Evolutionary conservation across 2,888 invertebrate genomes (phyloP).

Genomic region (Scelioninae gen. 2): DNA sequence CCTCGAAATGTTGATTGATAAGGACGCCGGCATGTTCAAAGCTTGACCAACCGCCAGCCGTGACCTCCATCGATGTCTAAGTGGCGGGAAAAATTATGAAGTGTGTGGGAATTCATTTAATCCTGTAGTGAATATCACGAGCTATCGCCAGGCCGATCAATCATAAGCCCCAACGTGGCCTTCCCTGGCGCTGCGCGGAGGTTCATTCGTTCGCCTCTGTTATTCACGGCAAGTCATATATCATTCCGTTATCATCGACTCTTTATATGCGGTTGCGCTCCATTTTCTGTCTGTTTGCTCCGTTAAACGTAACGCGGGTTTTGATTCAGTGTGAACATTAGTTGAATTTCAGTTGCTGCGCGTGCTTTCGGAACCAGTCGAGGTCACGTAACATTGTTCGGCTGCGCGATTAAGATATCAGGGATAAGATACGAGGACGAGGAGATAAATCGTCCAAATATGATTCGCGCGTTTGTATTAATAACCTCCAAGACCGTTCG

Average conservation of each 20-base stretch:
- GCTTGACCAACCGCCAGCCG: neutral
- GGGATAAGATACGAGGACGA: slow-evolving; percentile 36
- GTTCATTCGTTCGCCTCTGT: slow-evolving; percentile 66
- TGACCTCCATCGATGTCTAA: slow-evolving; percentile 35
- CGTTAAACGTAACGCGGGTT: slow-evolving; percentile 61
- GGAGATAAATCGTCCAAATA: slow-evolving; percentile 40
- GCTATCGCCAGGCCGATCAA: slow-evolving; percentile 75
- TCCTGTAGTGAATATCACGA: slow-evolving; percentile 73
- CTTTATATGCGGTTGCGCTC: slow-evolving; percentile 76
- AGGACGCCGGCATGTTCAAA: neutral
- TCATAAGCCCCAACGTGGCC: slow-evolving; percentile 67
- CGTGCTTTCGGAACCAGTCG: slow-evolving; percentile 63
- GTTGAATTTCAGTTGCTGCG: slow-evolving; percentile 70
- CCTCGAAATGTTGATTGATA: neutral
- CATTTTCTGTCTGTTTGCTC: slow-evolving; percentile 76
- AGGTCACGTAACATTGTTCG: slow-evolving; percentile 55
- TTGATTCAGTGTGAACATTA: slow-evolving; percentile 74
- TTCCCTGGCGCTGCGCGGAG: slow-evolving; percentile 58
- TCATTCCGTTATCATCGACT: slow-evolving; percentile 76
- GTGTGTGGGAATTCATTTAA: slow-evolving; percentile 74
- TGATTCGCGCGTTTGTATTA: slow-evolving; percentile 37
- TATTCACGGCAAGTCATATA: slow-evolving; percentile 75
- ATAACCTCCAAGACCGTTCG: slow-evolving; percentile 30
- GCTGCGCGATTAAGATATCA: slow-evolving; percentile 56
- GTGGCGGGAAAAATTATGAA: slow-evolving; percentile 67